phyloP scores from a whole-genome alignment of 2,888 invertebrate species.

The Monopis laevigella region DNA sequence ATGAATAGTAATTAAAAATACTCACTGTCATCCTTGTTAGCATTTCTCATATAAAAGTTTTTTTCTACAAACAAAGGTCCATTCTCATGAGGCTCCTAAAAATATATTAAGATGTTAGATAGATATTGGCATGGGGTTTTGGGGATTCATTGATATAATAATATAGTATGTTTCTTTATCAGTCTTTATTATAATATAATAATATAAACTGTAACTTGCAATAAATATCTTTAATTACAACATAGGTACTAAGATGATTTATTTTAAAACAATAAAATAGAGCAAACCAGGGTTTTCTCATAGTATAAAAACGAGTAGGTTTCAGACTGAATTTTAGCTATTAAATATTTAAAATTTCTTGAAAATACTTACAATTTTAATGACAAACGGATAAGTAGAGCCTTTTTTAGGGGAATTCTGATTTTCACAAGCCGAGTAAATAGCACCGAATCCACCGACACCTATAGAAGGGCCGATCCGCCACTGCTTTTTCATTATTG shows the following conservation, averaged over 20 bases:
- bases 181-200: too few species aligned
- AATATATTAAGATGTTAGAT: too few species aligned
- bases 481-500: slow-evolving; percentile 80
- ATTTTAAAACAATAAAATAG: slow-evolving; percentile 21
- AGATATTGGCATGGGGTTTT: background rate
- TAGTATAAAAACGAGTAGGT: too few species aligned
- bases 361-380: slow-evolving; percentile 78
- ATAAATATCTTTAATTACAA: too few species aligned
- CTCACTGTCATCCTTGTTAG: slow-evolving; percentile 75
- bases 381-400: slow-evolving; percentile 71
- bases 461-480: slow-evolving; percentile 88
- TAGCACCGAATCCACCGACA: slow-evolving; percentile 93
- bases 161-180: too few species aligned
- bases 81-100: slow-evolving; percentile 88
- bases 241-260: too few species aligned
- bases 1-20: slow-evolving; percentile 19
- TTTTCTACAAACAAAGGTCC: slow-evolving; percentile 95
- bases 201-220: too few species aligned
- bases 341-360: too few species aligned
- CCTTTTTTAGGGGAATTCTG: slow-evolving; percentile 59
- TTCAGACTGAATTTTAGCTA: background rate
- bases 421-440: slow-evolving; percentile 81
- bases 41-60: slow-evolving; percentile 86
- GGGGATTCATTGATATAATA: too few species aligned
- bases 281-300: too few species aligned